Base-by-base conservation (phyloP, 2,888 invertebrate species). In the Aquatica leii region DNA sequence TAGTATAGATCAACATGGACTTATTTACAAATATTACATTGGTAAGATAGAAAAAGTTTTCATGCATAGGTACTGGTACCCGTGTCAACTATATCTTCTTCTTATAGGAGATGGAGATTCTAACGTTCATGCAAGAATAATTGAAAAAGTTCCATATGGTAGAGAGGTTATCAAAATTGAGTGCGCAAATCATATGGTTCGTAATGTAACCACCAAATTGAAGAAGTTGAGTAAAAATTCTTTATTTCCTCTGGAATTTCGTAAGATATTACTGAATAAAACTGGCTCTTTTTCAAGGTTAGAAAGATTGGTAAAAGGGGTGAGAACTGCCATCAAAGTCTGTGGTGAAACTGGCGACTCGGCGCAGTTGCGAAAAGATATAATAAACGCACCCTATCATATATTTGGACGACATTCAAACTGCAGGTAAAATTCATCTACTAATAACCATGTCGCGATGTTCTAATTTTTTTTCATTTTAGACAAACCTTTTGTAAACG, bases 251-350 rank as follows among this genome's bases (percentile, higher is more conserved):
- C 24, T 24, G 6, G 24, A 24, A 24, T 24, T 24, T 6, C 24
- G 6, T 24, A 24, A 24, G 24, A 4, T 24, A 24, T 24, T 24
- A 24, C 24, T 24, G 2, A 24, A 24, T 24, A 24, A 24, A 24
- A 24, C 24, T 24, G 24, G 24, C 24, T 24, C 24, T 24, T 24
- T 41, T 41, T 41, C 41, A 6, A 17, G 49, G 12, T 6, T 48
- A n/a, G 49, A 48, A 48, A 48, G 20, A 17, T 18, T 48, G 18
- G 49, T 48, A 21, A 18, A 48, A 17, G 49, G 49, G n/a, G 17
- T 48, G 9, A 48, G 49, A 24, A 48, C 12, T 4, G 17, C 49
- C 1, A 48, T 18, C 15, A 48, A 48, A 48, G 18, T 24, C 2
- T 24, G 24, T 24, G 24, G 24, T 24, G 24, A 24, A 6, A 24